Evolutionary conservation across 35 echinoderm and acorn worm genomes (phyloP).

Genomic region (Ophioderma brevispina): DNA sequence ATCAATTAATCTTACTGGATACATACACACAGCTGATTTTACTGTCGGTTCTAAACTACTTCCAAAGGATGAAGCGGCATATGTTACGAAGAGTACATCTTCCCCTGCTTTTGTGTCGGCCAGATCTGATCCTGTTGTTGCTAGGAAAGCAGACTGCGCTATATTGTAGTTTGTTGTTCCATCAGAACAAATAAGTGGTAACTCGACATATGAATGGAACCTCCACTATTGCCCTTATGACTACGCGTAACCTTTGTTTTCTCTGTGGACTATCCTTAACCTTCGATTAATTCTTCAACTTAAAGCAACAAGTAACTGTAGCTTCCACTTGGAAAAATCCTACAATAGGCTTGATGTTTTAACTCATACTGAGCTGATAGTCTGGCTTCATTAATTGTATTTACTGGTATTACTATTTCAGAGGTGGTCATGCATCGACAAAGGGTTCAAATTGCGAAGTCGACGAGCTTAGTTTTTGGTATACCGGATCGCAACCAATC

Average conservation of each 20-base stretch:
- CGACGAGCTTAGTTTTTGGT: constrained; percentile 50
- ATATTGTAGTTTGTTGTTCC: constrained; percentile 63
- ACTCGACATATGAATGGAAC: neutral
- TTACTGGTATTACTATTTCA: neutral
- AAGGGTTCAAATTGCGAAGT: neutral
- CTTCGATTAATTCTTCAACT: neutral
- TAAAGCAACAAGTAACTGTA: constrained; percentile 89
- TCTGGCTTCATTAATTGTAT: constrained; percentile 41
- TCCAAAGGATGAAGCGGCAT: constrained; percentile 13
- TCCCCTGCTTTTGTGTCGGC: constrained; percentile 30
- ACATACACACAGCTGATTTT: constrained; percentile 87
- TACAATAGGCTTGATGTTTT: constrained; percentile 73
- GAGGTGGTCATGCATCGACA: neutral
- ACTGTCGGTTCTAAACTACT: constrained; percentile 49
- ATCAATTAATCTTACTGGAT: constrained; percentile 58
- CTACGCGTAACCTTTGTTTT: constrained; percentile 79
- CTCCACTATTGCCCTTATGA: constrained; percentile 17
- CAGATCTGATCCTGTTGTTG: constrained; percentile 33
- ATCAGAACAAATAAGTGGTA: constrained; percentile 61
- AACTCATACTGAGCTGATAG: neutral
- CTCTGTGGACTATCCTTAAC: constrained; percentile 22
- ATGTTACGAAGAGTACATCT: constrained; percentile 76
- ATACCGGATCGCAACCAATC: constrained; percentile 56
- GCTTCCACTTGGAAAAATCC: constrained; percentile 66
- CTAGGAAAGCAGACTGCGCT: constrained; percentile 72